Conservation (phyloP, 2,113 vertebrate genomes). For the Otis tarda region DNA sequence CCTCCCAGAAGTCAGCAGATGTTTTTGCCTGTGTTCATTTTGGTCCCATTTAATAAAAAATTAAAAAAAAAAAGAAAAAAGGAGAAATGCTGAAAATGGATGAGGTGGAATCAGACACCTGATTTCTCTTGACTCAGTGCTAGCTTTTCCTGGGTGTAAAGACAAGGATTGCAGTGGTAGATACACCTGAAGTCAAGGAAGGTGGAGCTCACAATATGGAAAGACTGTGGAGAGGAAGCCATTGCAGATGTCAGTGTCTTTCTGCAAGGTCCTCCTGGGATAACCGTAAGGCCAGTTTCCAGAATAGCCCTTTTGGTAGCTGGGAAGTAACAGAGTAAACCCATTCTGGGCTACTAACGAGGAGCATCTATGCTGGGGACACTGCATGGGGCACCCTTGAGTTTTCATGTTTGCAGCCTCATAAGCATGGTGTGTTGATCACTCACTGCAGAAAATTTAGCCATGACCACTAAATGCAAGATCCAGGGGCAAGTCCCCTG, state of each 20-base stretch:
- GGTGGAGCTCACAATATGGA: neutral
- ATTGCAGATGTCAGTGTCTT: neutral
- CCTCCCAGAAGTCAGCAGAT: neutral
- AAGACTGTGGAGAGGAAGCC: neutral
- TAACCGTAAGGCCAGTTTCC: neutral
- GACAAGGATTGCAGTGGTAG: neutral
- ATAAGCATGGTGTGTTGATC: neutral
- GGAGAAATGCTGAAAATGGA: neutral
- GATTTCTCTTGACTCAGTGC: neutral
- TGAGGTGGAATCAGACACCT: neutral
- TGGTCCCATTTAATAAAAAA: neutral
- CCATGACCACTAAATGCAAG: neutral
- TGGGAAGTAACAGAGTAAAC: neutral
- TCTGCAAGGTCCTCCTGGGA: neutral
- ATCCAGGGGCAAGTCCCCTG: neutral
- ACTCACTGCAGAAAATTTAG: neutral
- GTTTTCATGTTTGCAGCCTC: neutral
- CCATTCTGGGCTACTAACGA: neutral
- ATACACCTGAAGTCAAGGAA: neutral
- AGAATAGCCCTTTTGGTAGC: neutral
- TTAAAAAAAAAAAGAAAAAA: neutral
- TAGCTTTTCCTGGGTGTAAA: neutral
- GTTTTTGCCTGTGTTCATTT: neutral
- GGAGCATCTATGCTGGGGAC: neutral
- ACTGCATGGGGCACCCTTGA: neutral